Conservation (phyloP, 2,797 vertebrate species). For the Rachycentron canadum region DNA sequence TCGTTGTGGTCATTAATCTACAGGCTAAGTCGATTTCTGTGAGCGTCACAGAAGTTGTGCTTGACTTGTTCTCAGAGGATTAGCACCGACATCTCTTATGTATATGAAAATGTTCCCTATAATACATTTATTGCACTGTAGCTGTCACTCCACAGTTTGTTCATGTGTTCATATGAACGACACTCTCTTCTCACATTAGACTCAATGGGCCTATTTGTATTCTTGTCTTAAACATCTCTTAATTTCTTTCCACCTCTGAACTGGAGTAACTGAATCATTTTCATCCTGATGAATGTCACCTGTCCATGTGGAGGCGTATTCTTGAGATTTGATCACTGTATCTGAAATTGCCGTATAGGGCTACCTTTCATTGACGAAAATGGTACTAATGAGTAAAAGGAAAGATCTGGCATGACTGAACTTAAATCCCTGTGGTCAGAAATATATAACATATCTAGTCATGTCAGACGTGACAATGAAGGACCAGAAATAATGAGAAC, state of each 20-base stretch:
- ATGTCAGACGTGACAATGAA: too few species aligned
- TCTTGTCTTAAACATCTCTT: too few species aligned
- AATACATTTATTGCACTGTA: background rate
- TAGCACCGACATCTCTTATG: background rate
- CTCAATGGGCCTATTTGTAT: background rate
- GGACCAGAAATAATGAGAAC: too few species aligned
- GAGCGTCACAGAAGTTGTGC: too few species aligned
- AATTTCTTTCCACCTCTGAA: background rate
- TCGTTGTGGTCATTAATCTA: slow-evolving; percentile 32
- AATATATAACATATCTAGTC: too few species aligned
- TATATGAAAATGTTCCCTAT: background rate
- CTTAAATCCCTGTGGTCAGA: too few species aligned
- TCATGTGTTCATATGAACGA: background rate
- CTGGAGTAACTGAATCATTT: background rate
- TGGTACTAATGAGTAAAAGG: background rate
- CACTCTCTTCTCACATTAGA: background rate
- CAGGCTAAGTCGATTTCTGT: background rate
- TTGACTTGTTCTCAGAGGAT: slow-evolving; percentile 9
- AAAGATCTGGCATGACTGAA: background rate
- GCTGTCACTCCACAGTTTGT: background rate
- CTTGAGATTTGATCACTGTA: too few species aligned
- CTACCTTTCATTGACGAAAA: background rate
- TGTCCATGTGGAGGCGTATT: too few species aligned
- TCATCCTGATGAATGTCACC: background rate
- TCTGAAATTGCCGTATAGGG: too few species aligned